Percentiles rank a stretch among this genome's conserved stretches.
These are phyloP conservation scores for Nymphalis io DNA, from an alignment of 1,140 invertebrate species.

Conservation along the genomic window DNA sequence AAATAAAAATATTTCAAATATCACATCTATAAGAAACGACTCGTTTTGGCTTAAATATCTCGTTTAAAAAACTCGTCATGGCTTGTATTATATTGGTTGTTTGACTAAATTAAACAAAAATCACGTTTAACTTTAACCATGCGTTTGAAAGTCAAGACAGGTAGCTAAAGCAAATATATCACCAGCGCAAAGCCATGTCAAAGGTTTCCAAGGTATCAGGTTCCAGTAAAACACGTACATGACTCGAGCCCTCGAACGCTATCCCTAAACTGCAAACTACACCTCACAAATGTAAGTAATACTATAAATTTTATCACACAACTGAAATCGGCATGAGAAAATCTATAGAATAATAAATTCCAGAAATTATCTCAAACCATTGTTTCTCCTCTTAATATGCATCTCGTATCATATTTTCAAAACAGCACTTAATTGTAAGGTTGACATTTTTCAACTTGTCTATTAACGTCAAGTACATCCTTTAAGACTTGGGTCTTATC, in stretches of 20 bases:
- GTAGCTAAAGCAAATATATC: neutral
- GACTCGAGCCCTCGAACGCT: neutral
- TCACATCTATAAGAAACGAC: no score
- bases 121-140: neutral
- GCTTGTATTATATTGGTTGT: no score
- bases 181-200: neutral
- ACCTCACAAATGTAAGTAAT: constrained; percentile 1
- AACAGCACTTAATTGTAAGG: constrained; percentile 27
- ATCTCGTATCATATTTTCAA: constrained; percentile 28
- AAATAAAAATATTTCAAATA: no score
- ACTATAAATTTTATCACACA: neutral
- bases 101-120: no score
- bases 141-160: neutral
- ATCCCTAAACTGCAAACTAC: neutral
- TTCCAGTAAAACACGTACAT: neutral
- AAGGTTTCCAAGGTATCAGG: constrained; percentile 2
- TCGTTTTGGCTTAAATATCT: no score
- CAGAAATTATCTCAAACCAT: constrained; percentile 18
- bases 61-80: no score
- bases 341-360: constrained; percentile 15
- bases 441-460: constrained; percentile 27
- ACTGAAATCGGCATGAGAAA: constrained; percentile 9
- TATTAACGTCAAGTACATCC: constrained; percentile 33
- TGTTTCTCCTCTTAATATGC: constrained; percentile 23
- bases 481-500: constrained; percentile 25